Percentiles rank a stretch among this genome's conserved stretches.
Evolutionary conservation across 2,888 invertebrate species (phyloP).

Genomic region (Opisthograptis luteolata): DNA sequence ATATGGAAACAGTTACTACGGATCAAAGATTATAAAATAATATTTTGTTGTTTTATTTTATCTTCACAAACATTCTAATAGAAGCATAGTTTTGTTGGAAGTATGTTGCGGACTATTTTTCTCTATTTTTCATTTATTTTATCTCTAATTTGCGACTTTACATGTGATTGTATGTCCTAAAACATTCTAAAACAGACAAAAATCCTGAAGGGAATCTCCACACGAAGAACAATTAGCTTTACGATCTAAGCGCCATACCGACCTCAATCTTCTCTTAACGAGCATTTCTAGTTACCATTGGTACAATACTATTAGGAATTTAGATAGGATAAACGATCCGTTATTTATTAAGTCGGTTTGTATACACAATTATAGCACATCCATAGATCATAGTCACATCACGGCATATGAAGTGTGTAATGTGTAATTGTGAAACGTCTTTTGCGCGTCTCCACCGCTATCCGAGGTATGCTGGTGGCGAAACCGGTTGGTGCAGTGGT

Average conservation of each 20-base stretch:
- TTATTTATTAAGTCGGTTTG: neutral
- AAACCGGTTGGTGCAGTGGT: conserved; percentile 40
- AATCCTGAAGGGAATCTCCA: too few species aligned
- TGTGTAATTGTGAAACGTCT: conserved; percentile 47
- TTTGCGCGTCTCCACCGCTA: conserved; percentile 43
- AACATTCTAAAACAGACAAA: too few species aligned
- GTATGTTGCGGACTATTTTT: too few species aligned
- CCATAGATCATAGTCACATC: conserved; percentile 22
- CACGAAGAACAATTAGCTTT: too few species aligned
- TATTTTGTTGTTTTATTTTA: too few species aligned
- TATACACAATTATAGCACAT: neutral
- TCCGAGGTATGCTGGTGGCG: conserved; percentile 39
- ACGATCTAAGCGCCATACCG: conserved; percentile 9
- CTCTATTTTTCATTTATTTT: too few species aligned
- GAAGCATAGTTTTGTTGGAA: too few species aligned
- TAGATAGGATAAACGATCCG: neutral
- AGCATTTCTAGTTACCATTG: neutral
- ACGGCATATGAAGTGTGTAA: conserved; percentile 25
- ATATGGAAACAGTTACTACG: conserved; percentile 14
- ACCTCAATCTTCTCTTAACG: conserved; percentile 17
- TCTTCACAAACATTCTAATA: too few species aligned
- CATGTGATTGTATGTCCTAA: too few species aligned
- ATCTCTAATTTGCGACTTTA: too few species aligned
- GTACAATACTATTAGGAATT: neutral
- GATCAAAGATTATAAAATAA: conserved; percentile 10